phyloP scores from a whole-genome alignment of 2,113 vertebrate genomes.

The Gobio gobio region DNA sequence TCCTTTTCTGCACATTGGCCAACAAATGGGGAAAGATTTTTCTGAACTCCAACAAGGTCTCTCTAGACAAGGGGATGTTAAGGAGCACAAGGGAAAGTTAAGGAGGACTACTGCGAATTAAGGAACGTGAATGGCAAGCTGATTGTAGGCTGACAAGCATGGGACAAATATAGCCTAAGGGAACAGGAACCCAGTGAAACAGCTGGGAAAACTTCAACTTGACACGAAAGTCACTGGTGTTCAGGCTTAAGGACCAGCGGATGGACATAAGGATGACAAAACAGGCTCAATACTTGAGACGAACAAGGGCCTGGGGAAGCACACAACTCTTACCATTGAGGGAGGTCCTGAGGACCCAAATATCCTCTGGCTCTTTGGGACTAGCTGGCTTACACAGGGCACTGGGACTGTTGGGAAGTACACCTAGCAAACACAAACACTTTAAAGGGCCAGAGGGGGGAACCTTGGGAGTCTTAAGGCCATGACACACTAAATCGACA shows the following conservation, averaged over 20 bases:
- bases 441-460: conserved; percentile 44
- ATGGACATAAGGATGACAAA: conserved; percentile 12
- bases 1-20: background rate
- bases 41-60: conserved; percentile 7
- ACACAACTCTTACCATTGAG: conserved; percentile 75
- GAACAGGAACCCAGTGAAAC: conserved; percentile 5
- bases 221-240: conserved; percentile 14
- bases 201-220: conserved; percentile 4
- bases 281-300: background rate
- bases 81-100: background rate
- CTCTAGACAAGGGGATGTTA: background rate
- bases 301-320: conserved; percentile 49
- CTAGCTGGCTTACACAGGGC: conserved; percentile 70
- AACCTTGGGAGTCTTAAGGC: conserved; percentile 21
- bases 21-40: background rate
- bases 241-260: background rate
- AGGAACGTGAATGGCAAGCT: background rate
- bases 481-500: background rate
- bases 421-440: conserved; percentile 77
- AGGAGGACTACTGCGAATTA: background rate
- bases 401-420: conserved; percentile 65
- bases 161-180: background rate
- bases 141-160: background rate
- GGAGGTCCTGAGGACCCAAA: conserved; percentile 79
- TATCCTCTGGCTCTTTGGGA: conserved; percentile 69